Percentiles rank a stretch among this genome's conserved stretches.
Evolutionary conservation across 2,113 vertebrate species (phyloP).

Genomic region (Arvicanthis niloticus): DNA sequence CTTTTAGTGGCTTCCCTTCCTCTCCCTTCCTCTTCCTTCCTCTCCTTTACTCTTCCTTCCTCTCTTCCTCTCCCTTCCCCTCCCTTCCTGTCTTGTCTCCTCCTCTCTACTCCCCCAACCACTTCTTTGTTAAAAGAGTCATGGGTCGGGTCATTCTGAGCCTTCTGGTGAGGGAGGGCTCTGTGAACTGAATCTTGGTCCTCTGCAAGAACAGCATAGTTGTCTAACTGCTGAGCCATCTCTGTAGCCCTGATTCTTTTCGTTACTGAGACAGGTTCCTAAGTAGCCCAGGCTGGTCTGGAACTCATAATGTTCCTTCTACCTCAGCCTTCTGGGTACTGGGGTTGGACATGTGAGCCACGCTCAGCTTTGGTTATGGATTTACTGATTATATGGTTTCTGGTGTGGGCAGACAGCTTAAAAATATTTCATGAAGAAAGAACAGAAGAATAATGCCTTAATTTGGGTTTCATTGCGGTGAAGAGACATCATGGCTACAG

Average conservation of each 20-base stretch:
- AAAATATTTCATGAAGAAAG: not conserved
- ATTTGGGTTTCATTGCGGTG: not conserved
- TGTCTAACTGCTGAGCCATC: too few species aligned
- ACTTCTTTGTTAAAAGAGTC: not conserved
- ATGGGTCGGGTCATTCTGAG: not conserved
- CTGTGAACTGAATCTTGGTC: not conserved
- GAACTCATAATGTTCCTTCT: not conserved
- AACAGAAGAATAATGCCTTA: not conserved
- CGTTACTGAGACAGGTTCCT: not conserved
- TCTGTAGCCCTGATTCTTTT: not conserved
- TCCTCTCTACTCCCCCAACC: too few species aligned
- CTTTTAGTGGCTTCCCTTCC: not conserved
- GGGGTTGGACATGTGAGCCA: not conserved
- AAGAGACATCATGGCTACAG: not conserved
- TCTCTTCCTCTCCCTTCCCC: too few species aligned
- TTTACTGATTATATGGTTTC: not conserved
- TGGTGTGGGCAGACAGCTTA: not conserved
- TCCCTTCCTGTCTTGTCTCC: too few species aligned
- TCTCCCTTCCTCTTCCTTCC: too few species aligned
- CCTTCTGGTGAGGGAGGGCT: not conserved
- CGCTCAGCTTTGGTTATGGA: not conserved
- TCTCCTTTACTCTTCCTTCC: too few species aligned
- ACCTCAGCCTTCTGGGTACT: not conserved
- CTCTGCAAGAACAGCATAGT: not conserved
- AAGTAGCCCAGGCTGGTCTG: not conserved